Base-by-base conservation (phyloP, 2,113 vertebrate species). In the Orthonyx spaldingii region DNA sequence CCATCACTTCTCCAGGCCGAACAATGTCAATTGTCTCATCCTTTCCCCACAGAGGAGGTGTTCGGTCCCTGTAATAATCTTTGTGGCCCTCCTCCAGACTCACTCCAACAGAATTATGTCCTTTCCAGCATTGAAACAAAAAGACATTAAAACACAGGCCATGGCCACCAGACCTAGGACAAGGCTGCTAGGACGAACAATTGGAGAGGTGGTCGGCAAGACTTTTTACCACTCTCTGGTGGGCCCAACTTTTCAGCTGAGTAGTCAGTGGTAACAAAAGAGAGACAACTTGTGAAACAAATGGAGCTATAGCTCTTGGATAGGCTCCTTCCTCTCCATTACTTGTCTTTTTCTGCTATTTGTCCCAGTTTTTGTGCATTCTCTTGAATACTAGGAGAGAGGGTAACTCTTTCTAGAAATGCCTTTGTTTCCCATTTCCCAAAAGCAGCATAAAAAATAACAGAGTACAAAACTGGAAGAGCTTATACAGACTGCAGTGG, bases 361-460 rank as follows among this genome's bases (percentile, higher is more conserved):
- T 65, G 35, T 59, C 52, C 18, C 33, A 55, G 47, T 33, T 95
- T 86, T 78, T 74, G 63, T 46, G 52, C 49, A 70, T 66, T 83
- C 53, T 83, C 71, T 84, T 85, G 33, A 84, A 88, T 28, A 84
- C 9, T 24, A 66, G 33, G 55, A 47, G 19, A 92, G 50, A 60
- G 41, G 8, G 24, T 53, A 85, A 68, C 56, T 32, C 60, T 85
- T 85, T 89, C 57, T 76, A 95, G 78, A 87, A 96, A 94, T 1
- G 2, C 7, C 24, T 71, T 55, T 92, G 41, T 75, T 94, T 91
- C 50, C 69, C 56, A 39, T 80, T 91, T 92, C 50, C 72, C 71
- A 56, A 88, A 93, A 91, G 56, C 27, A 71, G 42, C 28, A 74
- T 49, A 63, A 91, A 87, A 93, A 74, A 16, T 27, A 84, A 57